Evolutionary conservation across 2,888 invertebrate species (phyloP).

Genomic region (Marasmarcha lunaedactyla): DNA sequence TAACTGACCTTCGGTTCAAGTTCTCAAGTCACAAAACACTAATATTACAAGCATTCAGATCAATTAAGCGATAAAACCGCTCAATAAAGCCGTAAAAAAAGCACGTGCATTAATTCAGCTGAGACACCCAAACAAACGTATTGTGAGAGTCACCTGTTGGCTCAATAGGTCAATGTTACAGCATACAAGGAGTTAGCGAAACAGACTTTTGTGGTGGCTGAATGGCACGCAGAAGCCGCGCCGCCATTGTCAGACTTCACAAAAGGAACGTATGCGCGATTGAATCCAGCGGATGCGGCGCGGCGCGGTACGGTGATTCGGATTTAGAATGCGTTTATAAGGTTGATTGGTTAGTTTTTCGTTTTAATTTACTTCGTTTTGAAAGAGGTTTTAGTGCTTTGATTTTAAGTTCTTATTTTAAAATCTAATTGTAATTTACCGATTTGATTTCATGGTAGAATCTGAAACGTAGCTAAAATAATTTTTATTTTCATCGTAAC

Average conservation of each 20-base stretch:
- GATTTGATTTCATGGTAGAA: no score
- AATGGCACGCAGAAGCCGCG: slow-evolving; percentile 37
- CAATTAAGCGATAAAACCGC: slow-evolving; percentile 6
- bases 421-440: no score
- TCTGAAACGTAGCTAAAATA: no score
- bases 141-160: slow-evolving; percentile 61
- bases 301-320: slow-evolving; percentile 42
- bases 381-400: no score
- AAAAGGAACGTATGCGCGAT: slow-evolving; percentile 55
- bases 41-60: not conserved
- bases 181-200: slow-evolving; percentile 59
- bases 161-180: slow-evolving; percentile 68
- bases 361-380: no score
- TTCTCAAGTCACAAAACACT: not conserved
- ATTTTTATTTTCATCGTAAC: no score
- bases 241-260: slow-evolving; percentile 45
- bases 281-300: slow-evolving; percentile 40
- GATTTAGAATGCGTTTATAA: slow-evolving; percentile 41
- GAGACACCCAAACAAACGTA: slow-evolving; percentile 63
- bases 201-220: slow-evolving; percentile 55
- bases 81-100: slow-evolving; percentile 9
- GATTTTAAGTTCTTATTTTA: no score
- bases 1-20: no score
- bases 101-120: slow-evolving; percentile 36
- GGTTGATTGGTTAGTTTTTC: not conserved